Evolutionary conservation across 2,888 invertebrate genomes (phyloP), one percentile per base, ranked within the genome.

Genomic region (Aquatica leii): DNA sequence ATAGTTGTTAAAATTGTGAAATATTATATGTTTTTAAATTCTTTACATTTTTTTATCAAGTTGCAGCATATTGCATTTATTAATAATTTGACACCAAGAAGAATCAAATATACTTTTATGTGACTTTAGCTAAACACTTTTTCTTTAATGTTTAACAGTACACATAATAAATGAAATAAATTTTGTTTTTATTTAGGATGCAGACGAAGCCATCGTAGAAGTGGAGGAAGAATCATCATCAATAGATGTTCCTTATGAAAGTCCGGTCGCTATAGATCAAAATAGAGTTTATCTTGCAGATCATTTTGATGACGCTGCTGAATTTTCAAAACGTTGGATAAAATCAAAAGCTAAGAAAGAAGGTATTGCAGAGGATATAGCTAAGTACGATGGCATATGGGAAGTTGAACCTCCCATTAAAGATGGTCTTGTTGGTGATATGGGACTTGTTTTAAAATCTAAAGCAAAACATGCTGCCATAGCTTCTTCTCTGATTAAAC

Each of bases 401-500:
- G 82, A 83, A 77, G 82, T 95, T 3, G 95, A 95, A 80, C 81
- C 89, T 37, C 91, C 97, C 0, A 84, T 87, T 62, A 88, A 89
- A 69, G 90, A 92, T 76, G 88, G 92, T 11, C 86, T 97, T 21
- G 58, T 18, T 6, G 91, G 92, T 53, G 98, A 99, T 79, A 83
- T 89, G 61, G 97, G 96, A 11, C 84, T 98, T 35, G 93, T 97
- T 8, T 83, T 98, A 15, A 95, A 95, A 78, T 93, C 95, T 0
- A 95, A 96, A 83, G 98, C 98, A 0, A 95, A 97, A 76, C 99
- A 98, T 82, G 94, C 98, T 11, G 98, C 98, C 5, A 93, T 98
- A 67, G 86, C 97, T 1, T 86, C 94, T 1, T 85, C 87, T 24
- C 83, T 99, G 12, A 85, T 84, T 59, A 89, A 87, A 77, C 91